A percentile compares a stretch with the other conserved stretches of the same genome.
Evolutionary conservation across 64 coral and sea anemone species (phyloP).

Genomic region (Catalaphyllia jardinei): DNA sequence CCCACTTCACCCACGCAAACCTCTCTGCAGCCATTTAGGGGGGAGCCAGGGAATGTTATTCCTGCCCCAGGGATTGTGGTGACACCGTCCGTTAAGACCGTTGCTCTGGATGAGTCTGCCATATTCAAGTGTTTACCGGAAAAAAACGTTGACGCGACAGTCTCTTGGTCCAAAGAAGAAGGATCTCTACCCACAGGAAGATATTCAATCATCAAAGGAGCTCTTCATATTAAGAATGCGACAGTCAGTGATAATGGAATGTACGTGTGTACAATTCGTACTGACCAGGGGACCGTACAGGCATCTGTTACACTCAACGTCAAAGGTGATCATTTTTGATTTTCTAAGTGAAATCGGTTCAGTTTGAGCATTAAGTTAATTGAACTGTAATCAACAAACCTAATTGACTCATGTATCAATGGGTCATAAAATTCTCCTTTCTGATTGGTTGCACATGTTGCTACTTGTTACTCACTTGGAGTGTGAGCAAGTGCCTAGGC

Average conservation of each 20-base stretch:
- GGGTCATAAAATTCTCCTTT: no score
- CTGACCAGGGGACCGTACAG: constrained; percentile 6
- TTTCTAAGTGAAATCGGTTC: no score
- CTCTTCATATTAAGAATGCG: constrained; percentile 21
- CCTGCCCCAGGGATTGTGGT: constrained; percentile 7
- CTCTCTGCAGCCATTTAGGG: not conserved
- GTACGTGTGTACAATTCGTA: constrained; percentile 40
- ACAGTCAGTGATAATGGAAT: constrained; percentile 16
- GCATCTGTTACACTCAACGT: constrained; percentile 1
- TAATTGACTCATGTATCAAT: no score
- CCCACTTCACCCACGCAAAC: not conserved
- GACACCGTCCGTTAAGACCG: constrained; percentile 17
- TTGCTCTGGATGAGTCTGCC: constrained; percentile 3
- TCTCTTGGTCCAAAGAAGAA: constrained; percentile 27
- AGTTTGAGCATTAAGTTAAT: no score
- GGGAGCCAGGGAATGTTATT: not conserved
- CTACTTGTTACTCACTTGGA: no score
- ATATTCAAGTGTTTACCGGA: constrained; percentile 31
- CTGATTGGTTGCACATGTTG: no score
- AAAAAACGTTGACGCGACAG: not conserved
- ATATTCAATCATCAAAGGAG: not conserved
- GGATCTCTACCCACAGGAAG: not conserved
- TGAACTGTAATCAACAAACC: not conserved
- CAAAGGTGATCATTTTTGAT: not conserved
- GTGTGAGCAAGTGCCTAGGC: no score